phyloP scores from a whole-genome alignment of 2,888 invertebrate genomes.

The Koerneria pararmatus region DNA sequence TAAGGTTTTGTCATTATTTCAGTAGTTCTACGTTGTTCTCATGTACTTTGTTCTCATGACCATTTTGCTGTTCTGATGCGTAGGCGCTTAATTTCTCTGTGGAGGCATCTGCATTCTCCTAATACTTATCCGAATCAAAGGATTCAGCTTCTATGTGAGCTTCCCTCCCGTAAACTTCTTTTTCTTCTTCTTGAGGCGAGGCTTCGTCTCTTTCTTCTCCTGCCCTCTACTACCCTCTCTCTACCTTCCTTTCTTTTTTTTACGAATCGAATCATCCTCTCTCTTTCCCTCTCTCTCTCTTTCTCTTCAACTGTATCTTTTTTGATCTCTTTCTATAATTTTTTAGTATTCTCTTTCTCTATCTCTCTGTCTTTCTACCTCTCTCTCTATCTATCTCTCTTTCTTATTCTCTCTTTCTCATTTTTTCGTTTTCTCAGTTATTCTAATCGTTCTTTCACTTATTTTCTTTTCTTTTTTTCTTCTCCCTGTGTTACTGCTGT shows the following conservation, averaged over 20 bases:
- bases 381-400: not conserved
- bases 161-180: not conserved
- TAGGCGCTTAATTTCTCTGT: constrained; percentile 6
- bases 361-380: not conserved
- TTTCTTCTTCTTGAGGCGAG: not conserved
- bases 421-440: not conserved
- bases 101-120: not conserved
- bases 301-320: not conserved
- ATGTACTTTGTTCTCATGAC: too few species aligned
- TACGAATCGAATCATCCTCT: not conserved
- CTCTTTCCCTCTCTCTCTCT: not conserved
- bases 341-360: not conserved
- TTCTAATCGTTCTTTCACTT: not conserved
- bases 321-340: not conserved
- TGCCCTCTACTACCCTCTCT: not conserved
- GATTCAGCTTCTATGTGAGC: too few species aligned
- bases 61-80: constrained; percentile 4
- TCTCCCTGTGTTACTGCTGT: not conserved
- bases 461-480: not conserved
- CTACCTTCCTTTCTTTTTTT: not conserved
- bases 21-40: too few species aligned
- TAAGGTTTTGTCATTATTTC: too few species aligned
- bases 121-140: too few species aligned
- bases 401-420: not conserved
- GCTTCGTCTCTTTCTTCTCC: not conserved